Conservation (phyloP, 1,140 invertebrate species). For the Drosophila erecta region DNA sequence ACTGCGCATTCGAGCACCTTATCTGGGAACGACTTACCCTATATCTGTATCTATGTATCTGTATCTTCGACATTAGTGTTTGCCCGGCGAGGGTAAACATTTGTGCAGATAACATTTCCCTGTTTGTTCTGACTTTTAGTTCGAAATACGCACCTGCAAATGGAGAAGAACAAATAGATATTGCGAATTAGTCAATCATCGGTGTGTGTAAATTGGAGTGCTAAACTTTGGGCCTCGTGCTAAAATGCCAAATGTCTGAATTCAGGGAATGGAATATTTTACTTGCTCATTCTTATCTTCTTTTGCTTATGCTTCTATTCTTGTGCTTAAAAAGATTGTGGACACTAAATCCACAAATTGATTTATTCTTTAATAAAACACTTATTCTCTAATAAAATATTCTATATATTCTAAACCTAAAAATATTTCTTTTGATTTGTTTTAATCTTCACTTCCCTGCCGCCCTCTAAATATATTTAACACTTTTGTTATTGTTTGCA, state of each 20-base stretch:
- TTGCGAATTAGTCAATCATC: constrained; percentile 48
- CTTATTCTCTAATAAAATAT: too few relatives aligned
- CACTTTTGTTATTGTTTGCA: constrained; percentile 66
- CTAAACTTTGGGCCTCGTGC: not conserved
- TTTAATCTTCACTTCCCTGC: not conserved
- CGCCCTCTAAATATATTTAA: constrained; percentile 34
- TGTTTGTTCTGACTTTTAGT: constrained; percentile 23
- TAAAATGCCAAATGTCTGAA: not conserved
- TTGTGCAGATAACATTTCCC: constrained; percentile 34
- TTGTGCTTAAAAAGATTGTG: too few relatives aligned
- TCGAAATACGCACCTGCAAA: constrained; percentile 70
- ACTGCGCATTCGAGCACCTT: constrained; percentile 23
- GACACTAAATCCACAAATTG: too few relatives aligned
- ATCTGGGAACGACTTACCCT: constrained; percentile 41
- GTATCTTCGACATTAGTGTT: constrained; percentile 6
- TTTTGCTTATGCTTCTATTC: too few relatives aligned
- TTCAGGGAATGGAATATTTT: not conserved
- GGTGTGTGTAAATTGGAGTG: constrained; percentile 21
- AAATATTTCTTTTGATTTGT: not conserved
- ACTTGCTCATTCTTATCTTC: too few relatives aligned
- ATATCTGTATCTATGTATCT: constrained; percentile 8
- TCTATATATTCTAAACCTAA: too few relatives aligned
- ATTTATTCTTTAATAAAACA: too few relatives aligned
- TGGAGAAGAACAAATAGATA: constrained; percentile 44
- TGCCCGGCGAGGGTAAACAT: constrained; percentile 15